phyloP scores from a whole-genome alignment of 2,113 vertebrate species.

The Mormyrus lacerda region DNA sequence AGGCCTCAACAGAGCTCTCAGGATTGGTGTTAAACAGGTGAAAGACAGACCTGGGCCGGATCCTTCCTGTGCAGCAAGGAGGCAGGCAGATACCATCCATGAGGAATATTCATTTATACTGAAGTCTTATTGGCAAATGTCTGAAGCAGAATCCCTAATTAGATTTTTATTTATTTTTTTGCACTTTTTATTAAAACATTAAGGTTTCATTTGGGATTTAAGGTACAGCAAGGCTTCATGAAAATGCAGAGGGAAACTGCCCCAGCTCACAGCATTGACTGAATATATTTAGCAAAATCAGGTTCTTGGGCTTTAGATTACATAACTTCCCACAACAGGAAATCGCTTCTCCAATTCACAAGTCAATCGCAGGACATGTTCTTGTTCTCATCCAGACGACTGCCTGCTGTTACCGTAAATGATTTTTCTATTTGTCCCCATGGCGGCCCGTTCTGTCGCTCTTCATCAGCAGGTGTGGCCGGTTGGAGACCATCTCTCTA shows the following conservation, averaged over 20 bases:
- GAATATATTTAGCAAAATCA: constrained; percentile 2
- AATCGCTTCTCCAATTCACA: neutral
- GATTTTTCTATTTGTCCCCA: neutral
- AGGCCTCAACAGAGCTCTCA: neutral
- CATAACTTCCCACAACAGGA: neutral
- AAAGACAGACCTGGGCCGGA: neutral
- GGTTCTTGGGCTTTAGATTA: neutral
- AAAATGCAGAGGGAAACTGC: neutral
- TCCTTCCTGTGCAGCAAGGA: neutral
- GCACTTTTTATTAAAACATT: neutral
- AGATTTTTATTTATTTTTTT: neutral
- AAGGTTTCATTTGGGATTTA: neutral
- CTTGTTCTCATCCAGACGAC: neutral
- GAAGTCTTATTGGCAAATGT: neutral
- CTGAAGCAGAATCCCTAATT: neutral
- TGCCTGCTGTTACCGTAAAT: neutral
- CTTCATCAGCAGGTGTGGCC: neutral
- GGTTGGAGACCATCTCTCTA: neutral
- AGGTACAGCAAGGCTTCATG: neutral
- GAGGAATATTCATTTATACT: neutral
- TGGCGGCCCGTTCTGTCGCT: neutral
- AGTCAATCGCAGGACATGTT: neutral
- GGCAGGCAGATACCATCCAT: neutral
- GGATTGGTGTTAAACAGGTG: neutral
- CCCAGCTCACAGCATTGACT: neutral